phyloP scores from a whole-genome alignment of 2,113 vertebrate species.

The Cricetomys ansorgei region DNA sequence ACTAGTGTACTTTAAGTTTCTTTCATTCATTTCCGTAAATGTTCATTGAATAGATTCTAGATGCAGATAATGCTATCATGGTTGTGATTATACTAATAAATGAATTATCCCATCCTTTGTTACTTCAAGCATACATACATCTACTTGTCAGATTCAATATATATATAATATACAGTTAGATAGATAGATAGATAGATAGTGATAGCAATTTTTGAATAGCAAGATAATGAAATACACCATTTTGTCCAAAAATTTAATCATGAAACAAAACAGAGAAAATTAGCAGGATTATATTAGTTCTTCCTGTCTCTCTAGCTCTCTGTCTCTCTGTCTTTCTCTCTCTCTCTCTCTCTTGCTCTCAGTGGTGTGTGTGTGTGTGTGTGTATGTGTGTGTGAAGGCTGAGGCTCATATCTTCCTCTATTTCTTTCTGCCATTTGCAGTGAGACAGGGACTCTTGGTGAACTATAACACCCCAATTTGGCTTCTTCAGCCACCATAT shows the following conservation, averaged over 20 bases:
- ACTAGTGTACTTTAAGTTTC: not conserved
- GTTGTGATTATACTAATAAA: not conserved
- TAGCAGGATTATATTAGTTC: not conserved
- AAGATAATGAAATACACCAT: not conserved
- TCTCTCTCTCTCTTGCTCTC: too few species aligned
- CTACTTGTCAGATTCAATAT: not conserved
- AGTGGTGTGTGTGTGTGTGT: not conserved
- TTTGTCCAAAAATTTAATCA: not conserved
- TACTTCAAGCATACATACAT: not conserved
- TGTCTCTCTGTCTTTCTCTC: too few species aligned
- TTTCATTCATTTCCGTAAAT: constrained; percentile 1
- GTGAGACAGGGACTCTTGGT: not conserved
- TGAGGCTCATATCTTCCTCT: not conserved
- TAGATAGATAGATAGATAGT: too few species aligned
- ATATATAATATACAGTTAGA: too few species aligned
- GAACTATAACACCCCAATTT: not conserved
- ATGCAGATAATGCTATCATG: not conserved
- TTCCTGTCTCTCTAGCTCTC: too few species aligned
- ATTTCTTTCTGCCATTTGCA: not conserved
- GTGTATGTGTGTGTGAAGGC: not conserved
- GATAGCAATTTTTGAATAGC: not conserved
- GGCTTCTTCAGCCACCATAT: not conserved
- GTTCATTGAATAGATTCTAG: not conserved
- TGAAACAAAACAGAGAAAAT: not conserved
- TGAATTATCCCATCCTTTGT: not conserved